Evolutionary conservation across 2,113 vertebrate genomes (phyloP).

Genomic region (Lipophrys pholis): DNA sequence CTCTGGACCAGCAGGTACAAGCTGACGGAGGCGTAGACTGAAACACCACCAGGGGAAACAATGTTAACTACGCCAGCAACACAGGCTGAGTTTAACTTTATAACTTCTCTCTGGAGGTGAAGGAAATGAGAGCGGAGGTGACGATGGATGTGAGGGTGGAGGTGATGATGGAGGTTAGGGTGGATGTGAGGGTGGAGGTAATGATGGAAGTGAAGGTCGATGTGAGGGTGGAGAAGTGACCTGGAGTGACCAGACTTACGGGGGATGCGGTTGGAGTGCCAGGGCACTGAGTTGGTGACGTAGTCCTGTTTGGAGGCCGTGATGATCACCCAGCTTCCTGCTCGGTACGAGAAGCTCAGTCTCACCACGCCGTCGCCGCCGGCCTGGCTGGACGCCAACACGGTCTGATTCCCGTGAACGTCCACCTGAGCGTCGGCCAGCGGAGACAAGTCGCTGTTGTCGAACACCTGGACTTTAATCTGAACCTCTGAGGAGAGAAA

Average conservation of each 20-base stretch:
- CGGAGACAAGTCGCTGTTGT: conserved; percentile 91
- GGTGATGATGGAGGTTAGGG: too few species aligned
- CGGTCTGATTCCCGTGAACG: conserved; percentile 89
- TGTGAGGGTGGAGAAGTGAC: too few species aligned
- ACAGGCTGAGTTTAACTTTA: too few species aligned
- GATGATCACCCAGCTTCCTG: conserved; percentile 90
- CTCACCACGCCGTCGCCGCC: conserved; percentile 85
- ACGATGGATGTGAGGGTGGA: too few species aligned
- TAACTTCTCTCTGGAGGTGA: too few species aligned
- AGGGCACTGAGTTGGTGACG: conserved; percentile 94
- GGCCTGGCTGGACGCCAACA: conserved; percentile 85
- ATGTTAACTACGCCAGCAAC: not conserved
- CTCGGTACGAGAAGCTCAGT: conserved; percentile 89
- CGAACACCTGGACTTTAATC: conserved; percentile 95
- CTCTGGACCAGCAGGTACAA: conserved; percentile 92
- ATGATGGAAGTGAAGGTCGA: too few species aligned
- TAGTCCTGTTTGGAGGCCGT: conserved; percentile 90
- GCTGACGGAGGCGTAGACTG: conserved; percentile 95
- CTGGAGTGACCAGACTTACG: conserved; percentile 82
- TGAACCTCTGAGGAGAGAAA: conserved; percentile 86
- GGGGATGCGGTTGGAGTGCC: conserved; percentile 93
- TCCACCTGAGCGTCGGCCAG: conserved; percentile 87
- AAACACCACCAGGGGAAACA: conserved; percentile 15
- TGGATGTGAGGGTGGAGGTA: too few species aligned
- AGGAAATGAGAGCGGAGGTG: too few species aligned